phyloP scores from a whole-genome alignment of 1,140 invertebrate genomes.

The Aphis gossypii region DNA sequence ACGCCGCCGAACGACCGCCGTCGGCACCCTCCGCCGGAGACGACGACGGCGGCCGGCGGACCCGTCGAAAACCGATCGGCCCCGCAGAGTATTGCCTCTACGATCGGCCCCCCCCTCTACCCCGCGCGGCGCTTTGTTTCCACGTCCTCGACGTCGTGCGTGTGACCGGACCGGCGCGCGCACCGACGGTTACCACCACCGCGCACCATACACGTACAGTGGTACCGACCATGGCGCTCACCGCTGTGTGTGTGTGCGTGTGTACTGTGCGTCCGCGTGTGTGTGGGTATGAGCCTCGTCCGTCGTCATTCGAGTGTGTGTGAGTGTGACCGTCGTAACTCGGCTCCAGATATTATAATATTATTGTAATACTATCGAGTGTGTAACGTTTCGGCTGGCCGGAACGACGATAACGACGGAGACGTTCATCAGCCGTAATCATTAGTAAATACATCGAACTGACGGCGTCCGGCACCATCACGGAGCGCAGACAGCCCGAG shows the following conservation, averaged over 20 bases:
- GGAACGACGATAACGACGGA: not conserved
- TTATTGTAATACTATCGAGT: not conserved
- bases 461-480: not conserved
- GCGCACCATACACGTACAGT: not conserved
- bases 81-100: too few relatives aligned
- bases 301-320: not conserved
- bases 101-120: not conserved
- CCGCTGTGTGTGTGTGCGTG: too few relatives aligned
- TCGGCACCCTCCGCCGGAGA: not conserved
- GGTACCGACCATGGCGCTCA: not conserved
- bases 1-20: not conserved
- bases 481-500: constrained; percentile 65
- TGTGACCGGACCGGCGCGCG: not conserved
- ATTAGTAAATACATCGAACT: not conserved
- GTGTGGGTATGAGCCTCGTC: not conserved
- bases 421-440: too few relatives aligned
- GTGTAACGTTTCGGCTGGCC: not conserved
- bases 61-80: not conserved
- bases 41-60: not conserved
- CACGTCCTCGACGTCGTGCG: not conserved
- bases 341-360: too few relatives aligned
- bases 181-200: not conserved
- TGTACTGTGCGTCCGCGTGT: not conserved
- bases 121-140: not conserved
- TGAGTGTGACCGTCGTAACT: not conserved